These are phyloP conservation scores for Xenentodon cancila DNA, from an alignment of 2,797 vertebrate species.

Conservation along the genomic window DNA sequence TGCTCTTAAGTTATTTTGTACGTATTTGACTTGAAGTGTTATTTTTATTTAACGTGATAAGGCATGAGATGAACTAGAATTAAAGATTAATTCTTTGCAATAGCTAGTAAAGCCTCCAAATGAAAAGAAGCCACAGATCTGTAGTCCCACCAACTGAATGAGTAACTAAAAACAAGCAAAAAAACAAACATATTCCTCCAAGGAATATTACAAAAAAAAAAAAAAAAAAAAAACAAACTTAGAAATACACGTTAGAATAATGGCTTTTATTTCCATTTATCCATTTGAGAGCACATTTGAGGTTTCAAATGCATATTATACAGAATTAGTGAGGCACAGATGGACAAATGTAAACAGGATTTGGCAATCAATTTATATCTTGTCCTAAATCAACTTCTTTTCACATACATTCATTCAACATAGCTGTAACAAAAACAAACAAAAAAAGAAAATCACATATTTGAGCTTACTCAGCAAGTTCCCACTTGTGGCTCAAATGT, in stretches of 20 bases:
- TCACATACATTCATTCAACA: not conserved
- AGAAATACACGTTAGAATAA: no score
- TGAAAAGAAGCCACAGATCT: constrained; percentile 1
- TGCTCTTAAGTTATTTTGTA: no score
- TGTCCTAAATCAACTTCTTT: not conserved
- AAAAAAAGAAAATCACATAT: not conserved
- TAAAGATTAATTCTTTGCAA: constrained; percentile 9
- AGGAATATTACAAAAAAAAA: constrained; percentile 12
- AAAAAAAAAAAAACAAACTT: constrained; percentile 13
- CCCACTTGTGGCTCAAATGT: constrained; percentile 7
- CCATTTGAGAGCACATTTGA: constrained; percentile 6
- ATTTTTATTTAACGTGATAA: constrained; percentile 12
- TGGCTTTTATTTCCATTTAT: constrained; percentile 15
- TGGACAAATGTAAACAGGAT: not conserved
- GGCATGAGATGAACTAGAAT: not conserved
- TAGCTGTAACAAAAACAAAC: not conserved
- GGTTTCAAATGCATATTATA: not conserved
- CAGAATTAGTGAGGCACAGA: constrained; percentile 43
- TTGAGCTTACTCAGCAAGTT: not conserved
- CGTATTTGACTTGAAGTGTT: no score
- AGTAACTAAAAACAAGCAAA: not conserved
- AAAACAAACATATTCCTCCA: constrained; percentile 11
- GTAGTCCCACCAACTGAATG: not conserved
- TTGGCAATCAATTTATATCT: constrained; percentile 1
- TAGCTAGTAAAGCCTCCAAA: no score